Conservation (phyloP, 2,888 invertebrate species). For the Argyra leucocephala region DNA sequence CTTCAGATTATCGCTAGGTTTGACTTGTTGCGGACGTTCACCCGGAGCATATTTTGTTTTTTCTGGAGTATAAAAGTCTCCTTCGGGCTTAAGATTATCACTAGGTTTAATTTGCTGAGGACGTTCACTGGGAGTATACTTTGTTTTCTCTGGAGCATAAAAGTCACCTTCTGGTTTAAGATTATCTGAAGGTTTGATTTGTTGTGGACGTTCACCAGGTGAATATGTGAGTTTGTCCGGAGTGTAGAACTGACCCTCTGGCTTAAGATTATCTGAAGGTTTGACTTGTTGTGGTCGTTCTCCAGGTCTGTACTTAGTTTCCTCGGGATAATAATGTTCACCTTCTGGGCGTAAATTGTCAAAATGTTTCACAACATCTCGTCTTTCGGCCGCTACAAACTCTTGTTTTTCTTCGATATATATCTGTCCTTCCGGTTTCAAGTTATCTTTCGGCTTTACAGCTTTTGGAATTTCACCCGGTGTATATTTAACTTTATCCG, state of each 20-base stretch:
- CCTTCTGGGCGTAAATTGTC: constrained; percentile 35
- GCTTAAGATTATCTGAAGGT: constrained; percentile 49
- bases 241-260: constrained; percentile 46
- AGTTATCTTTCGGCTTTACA: constrained; percentile 44
- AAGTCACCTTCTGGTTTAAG: constrained; percentile 49
- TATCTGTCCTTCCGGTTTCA: constrained; percentile 51
- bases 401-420: constrained; percentile 42
- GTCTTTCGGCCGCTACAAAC: constrained; percentile 34
- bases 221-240: constrained; percentile 34
- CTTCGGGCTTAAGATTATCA: constrained; percentile 51
- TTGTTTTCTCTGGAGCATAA: constrained; percentile 42
- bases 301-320: constrained; percentile 36
- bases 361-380: constrained; percentile 44
- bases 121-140: constrained; percentile 43
- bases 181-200: constrained; percentile 47
- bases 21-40: constrained; percentile 39
- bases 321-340: constrained; percentile 28
- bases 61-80: constrained; percentile 42
- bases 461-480: constrained; percentile 34
- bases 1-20: constrained; percentile 42
- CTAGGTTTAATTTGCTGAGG: constrained; percentile 45
- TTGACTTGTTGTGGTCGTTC: constrained; percentile 38
- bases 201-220: constrained; percentile 42
- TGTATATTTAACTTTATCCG: constrained; percentile 38
- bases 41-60: constrained; percentile 25